Percentiles rank a stretch among this genome's conserved stretches.
Evolutionary conservation across 2,888 invertebrate species (phyloP).

Genomic region (Tribolium freemani): DNA sequence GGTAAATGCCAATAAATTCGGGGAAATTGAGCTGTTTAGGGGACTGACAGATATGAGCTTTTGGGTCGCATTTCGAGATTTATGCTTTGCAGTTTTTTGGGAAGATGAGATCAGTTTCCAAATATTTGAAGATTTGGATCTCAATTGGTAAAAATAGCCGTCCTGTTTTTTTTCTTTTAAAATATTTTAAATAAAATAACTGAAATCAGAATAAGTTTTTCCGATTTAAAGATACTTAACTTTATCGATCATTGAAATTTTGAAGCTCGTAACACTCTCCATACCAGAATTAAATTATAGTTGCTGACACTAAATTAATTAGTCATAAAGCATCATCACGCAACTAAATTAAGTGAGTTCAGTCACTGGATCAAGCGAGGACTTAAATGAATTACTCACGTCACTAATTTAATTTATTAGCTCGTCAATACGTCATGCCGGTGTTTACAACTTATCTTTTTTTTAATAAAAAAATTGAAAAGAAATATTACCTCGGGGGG

Average conservation of each 20-base stretch:
- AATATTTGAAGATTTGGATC: not conserved
- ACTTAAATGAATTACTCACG: not conserved
- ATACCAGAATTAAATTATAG: not conserved
- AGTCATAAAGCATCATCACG: not conserved
- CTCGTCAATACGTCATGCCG: no score
- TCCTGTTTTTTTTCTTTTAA: no score
- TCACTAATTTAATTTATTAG: not conserved
- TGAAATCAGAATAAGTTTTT: no score
- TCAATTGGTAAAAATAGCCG: no score
- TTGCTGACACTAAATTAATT: not conserved
- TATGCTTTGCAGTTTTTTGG: not conserved
- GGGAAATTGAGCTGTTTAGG: not conserved
- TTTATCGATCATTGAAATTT: no score
- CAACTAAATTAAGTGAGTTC: not conserved
- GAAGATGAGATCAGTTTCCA: not conserved
- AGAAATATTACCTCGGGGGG: constrained; percentile 62
- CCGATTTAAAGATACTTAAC: no score
- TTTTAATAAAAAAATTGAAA: not conserved
- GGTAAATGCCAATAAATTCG: not conserved
- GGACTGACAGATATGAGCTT: not conserved
- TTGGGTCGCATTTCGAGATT: not conserved
- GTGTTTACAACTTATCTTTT: not conserved
- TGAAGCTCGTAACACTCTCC: no score
- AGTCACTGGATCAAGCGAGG: not conserved
- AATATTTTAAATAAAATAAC: no score